phyloP scores from a whole-genome alignment of 2,888 invertebrate species.

The Heterodera filipjevi region DNA sequence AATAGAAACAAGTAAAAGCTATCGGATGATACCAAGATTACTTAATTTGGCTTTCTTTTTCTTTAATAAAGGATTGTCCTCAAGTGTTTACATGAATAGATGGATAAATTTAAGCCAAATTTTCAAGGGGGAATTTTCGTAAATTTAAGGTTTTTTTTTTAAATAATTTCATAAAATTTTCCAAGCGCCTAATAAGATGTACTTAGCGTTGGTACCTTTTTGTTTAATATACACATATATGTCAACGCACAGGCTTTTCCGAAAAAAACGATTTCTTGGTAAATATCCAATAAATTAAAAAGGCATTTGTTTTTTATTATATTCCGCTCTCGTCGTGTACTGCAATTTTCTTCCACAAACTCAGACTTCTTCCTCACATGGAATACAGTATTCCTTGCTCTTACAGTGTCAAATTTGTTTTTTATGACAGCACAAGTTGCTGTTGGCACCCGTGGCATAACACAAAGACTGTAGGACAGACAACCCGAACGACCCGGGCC shows the following conservation, averaged over 20 bases:
- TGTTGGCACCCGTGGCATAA: neutral
- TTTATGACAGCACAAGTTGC: constrained; percentile 11
- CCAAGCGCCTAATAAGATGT: too few species aligned
- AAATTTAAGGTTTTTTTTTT: too few species aligned
- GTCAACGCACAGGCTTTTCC: too few species aligned
- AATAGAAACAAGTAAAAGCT: too few species aligned
- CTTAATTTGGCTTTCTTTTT: too few species aligned
- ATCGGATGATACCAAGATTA: too few species aligned
- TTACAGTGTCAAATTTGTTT: constrained; percentile 17
- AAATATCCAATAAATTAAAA: neutral
- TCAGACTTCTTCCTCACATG: constrained; percentile 13
- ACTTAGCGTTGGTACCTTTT: neutral
- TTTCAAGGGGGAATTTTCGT: too few species aligned
- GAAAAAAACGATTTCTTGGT: too few species aligned
- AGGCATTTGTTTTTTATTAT: neutral
- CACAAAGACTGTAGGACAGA: constrained; percentile 33
- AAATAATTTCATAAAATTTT: too few species aligned
- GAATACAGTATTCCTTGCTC: neutral
- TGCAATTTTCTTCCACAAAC: constrained; percentile 20
- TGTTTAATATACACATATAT: neutral
- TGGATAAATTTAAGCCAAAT: too few species aligned
- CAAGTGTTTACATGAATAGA: too few species aligned
- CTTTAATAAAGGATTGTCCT: too few species aligned
- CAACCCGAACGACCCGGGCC: constrained; percentile 13
- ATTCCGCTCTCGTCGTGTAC: neutral